Base-by-base conservation (phyloP, 2,113 vertebrate species). In the Muntiacus reevesi region DNA sequence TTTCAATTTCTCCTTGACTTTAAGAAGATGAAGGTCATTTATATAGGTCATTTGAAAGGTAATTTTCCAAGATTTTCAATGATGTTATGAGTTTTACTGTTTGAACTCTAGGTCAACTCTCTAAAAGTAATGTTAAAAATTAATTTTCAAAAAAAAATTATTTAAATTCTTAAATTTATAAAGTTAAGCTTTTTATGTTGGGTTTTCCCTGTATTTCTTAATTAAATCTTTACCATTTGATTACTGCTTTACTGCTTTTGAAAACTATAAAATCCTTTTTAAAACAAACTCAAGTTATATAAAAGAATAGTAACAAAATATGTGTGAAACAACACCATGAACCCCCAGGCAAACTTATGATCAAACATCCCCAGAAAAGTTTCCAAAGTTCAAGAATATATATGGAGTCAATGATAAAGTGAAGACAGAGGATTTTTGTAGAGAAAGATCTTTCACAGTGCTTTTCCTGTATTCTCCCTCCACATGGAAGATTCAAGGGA, bases 61-160 rank as follows among this genome's bases (percentile, higher is more conserved):
- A 84, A 94, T 96, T 91, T 93, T 28, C 64, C 74, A 89, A 95
- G 62, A 78, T 96, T 96, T 96, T 94, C 54, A 52, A 55, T 76
- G 81, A 95, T 23, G 23, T 12, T 28, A 83, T 85, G 10, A 57
- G 84, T 95, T 97, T 96, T 74, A 97, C 27, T 6, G 3, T 67
- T 82, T 96, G 59, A 93, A 78, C 54, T 74, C 17, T n/a, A 64
- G 47, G 43, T 91, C 64, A 97, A 85, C 6, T 95, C 36, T 84
- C 64, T 81, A 91, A 88, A 83, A 10, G 10, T 64, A 84, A 81
- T 64, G 14, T 91, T 83, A 62, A 97, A 97, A 96, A 27, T 57
- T 93, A 23, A 94, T 93, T 93, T 93, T 82, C 19, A 64, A 45
- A 88, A 91, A 91, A 45, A 52, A 78, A 90, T 55, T 76, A 17